Conservation (phyloP, 2,888 invertebrate genomes). For the Monochamus alternatus region DNA sequence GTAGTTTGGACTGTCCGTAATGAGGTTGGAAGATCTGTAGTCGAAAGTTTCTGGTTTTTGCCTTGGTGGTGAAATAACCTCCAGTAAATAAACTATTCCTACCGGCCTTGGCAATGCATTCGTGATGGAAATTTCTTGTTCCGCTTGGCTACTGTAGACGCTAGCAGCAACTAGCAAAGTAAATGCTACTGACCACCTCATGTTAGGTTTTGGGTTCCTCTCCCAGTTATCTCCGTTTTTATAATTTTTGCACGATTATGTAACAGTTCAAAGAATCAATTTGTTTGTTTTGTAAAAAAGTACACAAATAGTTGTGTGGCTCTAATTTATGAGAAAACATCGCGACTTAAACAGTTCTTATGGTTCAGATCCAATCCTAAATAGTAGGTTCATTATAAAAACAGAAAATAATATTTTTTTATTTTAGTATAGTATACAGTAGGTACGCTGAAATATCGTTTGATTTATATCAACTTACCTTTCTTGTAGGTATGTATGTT, state of each 20-base stretch:
- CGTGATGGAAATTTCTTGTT: background rate
- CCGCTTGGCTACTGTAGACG: background rate
- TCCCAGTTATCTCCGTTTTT: constrained; percentile 19
- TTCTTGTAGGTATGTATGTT: too few species aligned
- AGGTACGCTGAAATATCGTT: too few species aligned
- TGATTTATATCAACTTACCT: too few species aligned
- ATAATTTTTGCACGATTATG: constrained; percentile 12
- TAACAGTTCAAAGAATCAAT: background rate
- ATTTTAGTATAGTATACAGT: too few species aligned
- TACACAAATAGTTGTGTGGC: background rate
- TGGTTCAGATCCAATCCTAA: too few species aligned
- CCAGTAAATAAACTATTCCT: constrained; percentile 24
- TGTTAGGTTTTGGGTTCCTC: constrained; percentile 9
- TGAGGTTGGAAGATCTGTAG: constrained; percentile 1
- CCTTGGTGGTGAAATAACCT: constrained; percentile 21
- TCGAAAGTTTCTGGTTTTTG: constrained; percentile 1
- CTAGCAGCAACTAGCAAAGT: constrained; percentile 16
- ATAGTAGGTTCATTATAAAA: too few species aligned
- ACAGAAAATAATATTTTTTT: too few species aligned
- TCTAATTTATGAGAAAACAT: too few species aligned
- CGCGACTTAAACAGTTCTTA: too few species aligned
- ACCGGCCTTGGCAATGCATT: constrained; percentile 12
- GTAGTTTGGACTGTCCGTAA: background rate
- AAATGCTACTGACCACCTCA: constrained; percentile 25
- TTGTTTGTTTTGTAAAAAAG: constrained; percentile 4